These are phyloP conservation scores for Mirounga angustirostris DNA, from an alignment of 2,113 vertebrate species.

Conservation along the genomic window DNA sequence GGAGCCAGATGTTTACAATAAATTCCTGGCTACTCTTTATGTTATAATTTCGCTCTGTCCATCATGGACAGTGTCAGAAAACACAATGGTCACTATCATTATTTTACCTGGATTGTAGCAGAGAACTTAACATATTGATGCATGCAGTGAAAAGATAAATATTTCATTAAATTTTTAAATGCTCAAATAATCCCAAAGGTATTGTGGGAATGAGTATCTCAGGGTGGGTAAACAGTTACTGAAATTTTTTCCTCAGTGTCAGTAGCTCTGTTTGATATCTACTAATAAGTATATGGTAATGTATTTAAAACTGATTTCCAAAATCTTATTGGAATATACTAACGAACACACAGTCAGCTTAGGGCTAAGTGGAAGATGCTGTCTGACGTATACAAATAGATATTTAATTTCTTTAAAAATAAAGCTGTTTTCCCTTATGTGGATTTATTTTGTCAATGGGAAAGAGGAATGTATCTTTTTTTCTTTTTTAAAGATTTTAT, in stretches of 20 bases:
- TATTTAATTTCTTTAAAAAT: slow-evolving; percentile 70
- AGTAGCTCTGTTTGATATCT: slow-evolving; percentile 40
- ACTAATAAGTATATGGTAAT: not conserved
- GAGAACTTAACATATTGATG: slow-evolving; percentile 40
- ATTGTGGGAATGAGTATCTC: slow-evolving; percentile 49
- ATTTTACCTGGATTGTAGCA: slow-evolving; percentile 29
- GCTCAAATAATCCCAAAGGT: slow-evolving; percentile 18
- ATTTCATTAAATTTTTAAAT: slow-evolving; percentile 59
- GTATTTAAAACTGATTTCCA: slow-evolving; percentile 21
- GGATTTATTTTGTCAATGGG: slow-evolving; percentile 44
- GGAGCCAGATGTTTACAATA: not conserved
- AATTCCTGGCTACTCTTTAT: not conserved
- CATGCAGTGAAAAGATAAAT: slow-evolving; percentile 36
- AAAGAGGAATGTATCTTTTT: slow-evolving; percentile 7
- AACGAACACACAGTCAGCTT: slow-evolving; percentile 11
- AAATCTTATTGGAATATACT: slow-evolving; percentile 32
- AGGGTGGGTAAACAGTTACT: slow-evolving; percentile 57
- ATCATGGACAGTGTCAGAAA: slow-evolving; percentile 24
- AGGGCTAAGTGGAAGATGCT: slow-evolving; percentile 25
- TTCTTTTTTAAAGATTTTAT: too few species aligned
- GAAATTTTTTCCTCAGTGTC: not conserved
- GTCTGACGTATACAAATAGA: slow-evolving; percentile 3
- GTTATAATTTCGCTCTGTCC: not conserved
- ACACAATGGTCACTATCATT: not conserved
- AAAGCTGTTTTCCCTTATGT: slow-evolving; percentile 69